phyloP scores from a whole-genome alignment of 2,797 vertebrate species.

The Enteromius afrohamiltoni region DNA sequence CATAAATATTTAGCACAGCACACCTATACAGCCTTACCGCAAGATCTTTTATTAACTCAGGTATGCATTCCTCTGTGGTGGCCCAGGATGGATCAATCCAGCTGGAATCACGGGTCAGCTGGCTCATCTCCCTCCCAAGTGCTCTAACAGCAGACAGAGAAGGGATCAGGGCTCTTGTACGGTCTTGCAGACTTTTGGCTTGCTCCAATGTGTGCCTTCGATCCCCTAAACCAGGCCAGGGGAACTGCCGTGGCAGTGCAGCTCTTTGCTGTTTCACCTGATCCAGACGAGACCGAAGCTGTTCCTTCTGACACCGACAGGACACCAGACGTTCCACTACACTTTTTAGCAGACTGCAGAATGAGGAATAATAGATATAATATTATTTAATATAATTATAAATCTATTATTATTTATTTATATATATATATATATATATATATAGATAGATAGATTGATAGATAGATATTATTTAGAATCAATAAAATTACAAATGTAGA shows the following conservation, averaged over 20 bases:
- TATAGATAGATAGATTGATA: too few relatives aligned
- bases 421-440: too few relatives aligned
- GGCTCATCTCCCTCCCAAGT: constrained; percentile 70
- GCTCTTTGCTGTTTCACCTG: constrained; percentile 69
- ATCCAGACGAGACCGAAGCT: constrained; percentile 64
- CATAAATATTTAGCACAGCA: not conserved
- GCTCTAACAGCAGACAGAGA: constrained; percentile 63
- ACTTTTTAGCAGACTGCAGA: constrained; percentile 68
- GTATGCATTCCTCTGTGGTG: constrained; percentile 66
- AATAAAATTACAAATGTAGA: not conserved
- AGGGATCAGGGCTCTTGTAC: constrained; percentile 62
- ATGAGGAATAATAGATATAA: not conserved
- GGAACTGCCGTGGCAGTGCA: constrained; percentile 68
- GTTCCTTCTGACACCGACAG: constrained; percentile 62
- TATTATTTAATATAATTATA: not conserved
- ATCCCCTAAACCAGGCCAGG: constrained; percentile 81
- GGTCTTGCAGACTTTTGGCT: constrained; percentile 68
- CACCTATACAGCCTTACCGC: constrained; percentile 66
- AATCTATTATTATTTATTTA: not conserved
- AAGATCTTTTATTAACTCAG: constrained; percentile 69
- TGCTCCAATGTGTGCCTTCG: constrained; percentile 73
- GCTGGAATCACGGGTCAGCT: constrained; percentile 71
- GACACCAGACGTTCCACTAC: constrained; percentile 68
- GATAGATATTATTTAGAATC: not conserved
- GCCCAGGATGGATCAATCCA: constrained; percentile 71